Conservation (phyloP, 2,888 invertebrate species). For the Galeruca laticollis region DNA sequence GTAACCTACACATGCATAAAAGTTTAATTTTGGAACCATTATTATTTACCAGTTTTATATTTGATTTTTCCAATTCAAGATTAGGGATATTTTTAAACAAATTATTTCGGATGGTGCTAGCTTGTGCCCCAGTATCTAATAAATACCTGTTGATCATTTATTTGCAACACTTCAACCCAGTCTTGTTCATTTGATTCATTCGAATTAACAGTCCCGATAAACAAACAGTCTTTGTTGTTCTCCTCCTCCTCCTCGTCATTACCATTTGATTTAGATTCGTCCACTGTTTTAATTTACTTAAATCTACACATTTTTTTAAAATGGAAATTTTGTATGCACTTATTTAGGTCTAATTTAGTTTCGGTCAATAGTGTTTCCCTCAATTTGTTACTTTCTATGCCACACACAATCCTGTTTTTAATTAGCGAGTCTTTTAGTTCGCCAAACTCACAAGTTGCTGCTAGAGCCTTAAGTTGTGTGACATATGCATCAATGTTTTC, state of each 20-base stretch:
- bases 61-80: not conserved
- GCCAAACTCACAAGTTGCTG: too few relatives aligned
- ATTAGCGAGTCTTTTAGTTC: too few relatives aligned
- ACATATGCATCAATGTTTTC: too few relatives aligned
- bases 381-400: too few relatives aligned
- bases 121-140: not conserved
- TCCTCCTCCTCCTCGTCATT: not conserved
- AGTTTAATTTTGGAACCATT: constrained; percentile 1
- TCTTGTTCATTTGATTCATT: not conserved
- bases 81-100: not conserved
- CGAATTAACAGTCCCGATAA: not conserved
- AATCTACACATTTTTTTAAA: not conserved
- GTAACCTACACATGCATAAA: not conserved
- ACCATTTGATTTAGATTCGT: not conserved
- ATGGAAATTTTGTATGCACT: too few relatives aligned
- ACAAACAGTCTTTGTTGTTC: not conserved
- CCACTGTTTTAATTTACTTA: not conserved
- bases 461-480: too few relatives aligned
- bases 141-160: constrained; percentile 1
- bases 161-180: not conserved
- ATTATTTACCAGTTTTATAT: not conserved
- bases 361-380: too few relatives aligned
- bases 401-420: too few relatives aligned
- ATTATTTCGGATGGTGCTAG: not conserved
- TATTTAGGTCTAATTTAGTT: too few relatives aligned